These are phyloP conservation scores for Ladona fulva DNA, from an alignment of 1,140 invertebrate genomes.

Conservation along the genomic window DNA sequence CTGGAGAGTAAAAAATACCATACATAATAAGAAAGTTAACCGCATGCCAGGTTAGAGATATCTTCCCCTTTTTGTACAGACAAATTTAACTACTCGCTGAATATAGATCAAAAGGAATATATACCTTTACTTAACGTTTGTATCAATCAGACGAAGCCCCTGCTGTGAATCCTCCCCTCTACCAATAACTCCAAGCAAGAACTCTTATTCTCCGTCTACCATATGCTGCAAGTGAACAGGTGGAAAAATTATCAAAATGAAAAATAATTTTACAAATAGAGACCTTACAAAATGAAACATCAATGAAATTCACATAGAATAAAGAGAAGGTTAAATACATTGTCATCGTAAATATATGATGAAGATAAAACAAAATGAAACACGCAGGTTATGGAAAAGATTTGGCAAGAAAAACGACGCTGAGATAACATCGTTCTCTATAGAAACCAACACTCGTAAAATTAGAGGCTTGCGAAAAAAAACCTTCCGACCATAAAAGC, in stretches of 20 bases:
- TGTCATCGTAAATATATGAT: too few species aligned
- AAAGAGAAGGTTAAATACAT: background rate
- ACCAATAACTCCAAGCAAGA: background rate
- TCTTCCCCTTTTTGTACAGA: background rate
- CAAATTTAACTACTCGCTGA: background rate
- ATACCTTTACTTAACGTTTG: conserved; percentile 6
- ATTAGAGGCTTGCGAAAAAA: too few species aligned
- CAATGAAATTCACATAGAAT: background rate
- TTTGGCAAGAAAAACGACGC: too few species aligned
- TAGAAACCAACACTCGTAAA: too few species aligned
- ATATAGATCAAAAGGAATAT: background rate
- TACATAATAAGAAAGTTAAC: background rate
- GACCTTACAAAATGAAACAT: background rate
- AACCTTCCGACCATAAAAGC: too few species aligned
- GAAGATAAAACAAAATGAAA: too few species aligned
- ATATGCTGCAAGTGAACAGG: conserved; percentile 4
- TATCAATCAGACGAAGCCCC: background rate
- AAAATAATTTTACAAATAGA: background rate
- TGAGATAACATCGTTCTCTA: too few species aligned
- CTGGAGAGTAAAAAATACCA: conserved; percentile 2
- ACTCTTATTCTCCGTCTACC: background rate
- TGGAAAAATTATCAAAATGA: background rate
- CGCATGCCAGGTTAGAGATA: background rate
- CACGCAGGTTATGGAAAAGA: too few species aligned
- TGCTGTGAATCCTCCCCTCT: background rate